Evolutionary conservation across 2,797 vertebrate species (phyloP), one percentile per base, ranked within the genome.

Genomic region (Lacerta bilineata): DNA sequence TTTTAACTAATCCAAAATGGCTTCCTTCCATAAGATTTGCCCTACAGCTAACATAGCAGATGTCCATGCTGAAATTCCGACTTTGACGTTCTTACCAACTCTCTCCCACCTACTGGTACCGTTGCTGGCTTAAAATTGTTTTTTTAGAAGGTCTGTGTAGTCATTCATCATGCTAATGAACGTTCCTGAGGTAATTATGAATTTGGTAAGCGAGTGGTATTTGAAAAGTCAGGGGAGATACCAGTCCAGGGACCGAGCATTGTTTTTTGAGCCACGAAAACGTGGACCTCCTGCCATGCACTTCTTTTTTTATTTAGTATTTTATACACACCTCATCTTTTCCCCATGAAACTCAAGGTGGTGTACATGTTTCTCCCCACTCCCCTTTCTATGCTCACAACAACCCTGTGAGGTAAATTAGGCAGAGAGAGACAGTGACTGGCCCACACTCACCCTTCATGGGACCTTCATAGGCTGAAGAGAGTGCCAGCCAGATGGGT

Each of bases 1-100:
- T 92, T 86, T 86, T 55, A 83, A 81, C 89, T 93, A 91, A 95
- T 92, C 92, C 87, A 86, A 92, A 94, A 93, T 91, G 90, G 87
- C 87, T 94, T 89, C 9, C 11, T 84, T 95, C 84, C 80, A 87
- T 84, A 83, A 59, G 90, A 91, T 74, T 29, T 88, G 82, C 91
- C 92, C 93, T 20, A 85, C 71, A 0, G 88, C 46, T 91, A 74
- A 85, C 91, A 91, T 91, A 95, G 91, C 91, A 93, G 94, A 92
- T 89, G 80, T 88, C 86, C 29, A 0, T 1, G 88, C 84, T 91
- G 85, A 94, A 94, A 93, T 92, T 85, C 90, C 72, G 93, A 87
- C 83, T 83, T 88, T 88, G 84, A 78, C 87, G 93, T 86, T 90
- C 91, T 93, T 90, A 85, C 89, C 41, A 76, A 27, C 23, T 68